phyloP scores from a whole-genome alignment of 1,140 invertebrate species.

The Ridgeia piscesae region DNA sequence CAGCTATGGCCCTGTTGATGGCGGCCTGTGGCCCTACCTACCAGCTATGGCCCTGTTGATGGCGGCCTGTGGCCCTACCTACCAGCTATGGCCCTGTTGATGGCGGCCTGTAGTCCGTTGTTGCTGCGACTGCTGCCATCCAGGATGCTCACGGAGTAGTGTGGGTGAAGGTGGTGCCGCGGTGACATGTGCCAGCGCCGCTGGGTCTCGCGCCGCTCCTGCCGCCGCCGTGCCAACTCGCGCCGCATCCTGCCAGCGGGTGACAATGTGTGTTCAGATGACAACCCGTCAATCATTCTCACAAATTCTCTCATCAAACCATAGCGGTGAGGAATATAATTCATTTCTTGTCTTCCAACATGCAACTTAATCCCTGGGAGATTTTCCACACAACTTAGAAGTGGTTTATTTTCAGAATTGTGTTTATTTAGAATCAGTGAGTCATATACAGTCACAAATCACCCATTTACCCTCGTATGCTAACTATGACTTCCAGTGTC shows the following conservation, averaged over 20 bases:
- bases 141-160: constrained; percentile 49
- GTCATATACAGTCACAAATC: too few relatives aligned
- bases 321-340: too few relatives aligned
- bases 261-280: not conserved
- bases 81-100: constrained; percentile 53
- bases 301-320: too few relatives aligned
- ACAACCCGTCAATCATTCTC: not conserved
- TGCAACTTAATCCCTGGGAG: too few relatives aligned
- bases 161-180: constrained; percentile 45
- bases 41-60: constrained; percentile 54
- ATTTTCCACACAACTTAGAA: too few relatives aligned
- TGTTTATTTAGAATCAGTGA: too few relatives aligned
- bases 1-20: too few relatives aligned
- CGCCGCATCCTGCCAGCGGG: not conserved
- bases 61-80: constrained; percentile 45
- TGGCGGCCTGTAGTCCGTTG: constrained; percentile 46
- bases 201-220: not conserved
- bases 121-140: constrained; percentile 44
- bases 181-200: constrained; percentile 42
- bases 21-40: constrained; percentile 33
- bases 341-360: too few relatives aligned
- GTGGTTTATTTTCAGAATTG: too few relatives aligned
- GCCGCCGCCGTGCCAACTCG: not conserved
- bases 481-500: too few relatives aligned
- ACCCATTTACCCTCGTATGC: too few relatives aligned